Conservation (phyloP, 2,797 vertebrate genomes). For the Salmo trutta region DNA sequence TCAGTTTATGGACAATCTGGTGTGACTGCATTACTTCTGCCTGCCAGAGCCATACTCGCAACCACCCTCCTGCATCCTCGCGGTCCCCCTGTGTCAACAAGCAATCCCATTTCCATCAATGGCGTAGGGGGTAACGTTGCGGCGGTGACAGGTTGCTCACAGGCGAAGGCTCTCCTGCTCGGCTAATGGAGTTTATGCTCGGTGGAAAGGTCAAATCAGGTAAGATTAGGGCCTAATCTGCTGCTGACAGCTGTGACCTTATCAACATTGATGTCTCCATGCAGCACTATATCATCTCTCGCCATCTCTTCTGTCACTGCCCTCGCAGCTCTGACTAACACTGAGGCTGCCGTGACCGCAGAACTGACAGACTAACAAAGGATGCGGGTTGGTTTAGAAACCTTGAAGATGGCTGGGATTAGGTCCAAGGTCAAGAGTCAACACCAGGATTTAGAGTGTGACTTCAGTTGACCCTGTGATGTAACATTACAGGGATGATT, state of each 20-base stretch:
- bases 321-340: neutral
- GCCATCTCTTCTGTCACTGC: slow-evolving; percentile 20
- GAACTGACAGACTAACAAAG: neutral
- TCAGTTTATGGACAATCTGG: slow-evolving; percentile 33
- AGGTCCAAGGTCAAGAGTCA: neutral
- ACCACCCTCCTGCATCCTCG: neutral
- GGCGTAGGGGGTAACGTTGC: slow-evolving; percentile 12
- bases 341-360: neutral
- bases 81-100: slow-evolving; percentile 7
- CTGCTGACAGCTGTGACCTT: slow-evolving; percentile 62
- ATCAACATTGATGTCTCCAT: slow-evolving; percentile 49
- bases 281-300: slow-evolving; percentile 23
- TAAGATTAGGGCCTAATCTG: slow-evolving; percentile 55
- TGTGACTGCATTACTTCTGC: slow-evolving; percentile 54
- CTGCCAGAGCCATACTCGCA: slow-evolving; percentile 3
- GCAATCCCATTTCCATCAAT: slow-evolving; percentile 29
- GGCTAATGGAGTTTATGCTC: slow-evolving; percentile 62
- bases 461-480: neutral
- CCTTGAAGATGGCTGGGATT: neutral
- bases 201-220: slow-evolving; percentile 60
- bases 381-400: neutral
- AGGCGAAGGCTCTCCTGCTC: slow-evolving; percentile 28
- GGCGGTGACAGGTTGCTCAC: slow-evolving; percentile 37
- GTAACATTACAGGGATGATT: neutral
- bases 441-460: neutral